Evolutionary conservation across 2,797 vertebrate genomes (phyloP), one percentile per base, ranked within the genome.

Genomic region (Hippocampus kuda): DNA sequence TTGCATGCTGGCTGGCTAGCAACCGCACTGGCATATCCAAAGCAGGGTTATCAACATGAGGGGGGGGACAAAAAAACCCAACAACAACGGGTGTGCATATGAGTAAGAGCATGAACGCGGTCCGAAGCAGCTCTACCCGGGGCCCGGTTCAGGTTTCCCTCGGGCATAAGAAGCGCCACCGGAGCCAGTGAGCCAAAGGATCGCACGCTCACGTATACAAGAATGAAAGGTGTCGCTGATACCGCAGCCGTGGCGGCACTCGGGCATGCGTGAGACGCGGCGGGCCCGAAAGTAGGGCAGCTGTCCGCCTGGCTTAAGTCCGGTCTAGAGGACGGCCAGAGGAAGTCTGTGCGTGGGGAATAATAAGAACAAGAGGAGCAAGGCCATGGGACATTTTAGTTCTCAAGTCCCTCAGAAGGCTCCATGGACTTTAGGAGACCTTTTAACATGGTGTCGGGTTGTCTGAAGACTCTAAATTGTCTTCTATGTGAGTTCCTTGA

Each of bases 81-180:
- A 70, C 22, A 66, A 66, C 30, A 76, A 75, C 68, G 66, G 66
- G 64, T 72, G 69, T 67, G 7, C 34, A 75, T 76, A 69, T 20
- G 74, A 65, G 63, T 72, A 16, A 73, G 67, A 77, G 42, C 70
- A 69, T 67, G 72, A 74, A 60, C 68, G 67, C 65, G 65, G 68
- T 65, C 65, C 68, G 74, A 84, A 75, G 79, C 84, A 78, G 66
- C 77, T 81, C 76, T 72, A n/a, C 73, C 65, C 24, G 24, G 78
- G 71, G 70, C 72, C 60, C 2, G 76, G 84, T 83, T 88, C 84
- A 79, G 61, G 65, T 89, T 89, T 87, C 87, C 81, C 70, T 78
- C 83, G 73, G 74, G 80, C 34, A 79, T 78, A 77, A 80, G 84
- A 82, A 81, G 78, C 69, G 80, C 76, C 79, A 80, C 15, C 10